phyloP scores from a whole-genome alignment of 2,888 invertebrate genomes.

The Tetramorium bicarinatum region DNA sequence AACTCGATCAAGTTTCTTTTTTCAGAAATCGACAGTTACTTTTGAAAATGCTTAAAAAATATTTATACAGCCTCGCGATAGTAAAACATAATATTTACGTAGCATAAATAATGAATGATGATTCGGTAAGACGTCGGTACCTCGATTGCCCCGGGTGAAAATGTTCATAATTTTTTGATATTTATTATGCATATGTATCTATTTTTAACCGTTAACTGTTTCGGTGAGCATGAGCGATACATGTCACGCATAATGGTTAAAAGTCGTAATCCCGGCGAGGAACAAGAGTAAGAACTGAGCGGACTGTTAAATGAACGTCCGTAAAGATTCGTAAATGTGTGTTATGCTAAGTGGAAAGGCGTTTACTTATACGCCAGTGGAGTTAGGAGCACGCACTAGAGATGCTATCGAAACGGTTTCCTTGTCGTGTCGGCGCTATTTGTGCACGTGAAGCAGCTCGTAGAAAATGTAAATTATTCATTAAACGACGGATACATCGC shows the following conservation, averaged over 20 bases:
- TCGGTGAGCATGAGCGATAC: constrained; percentile 20
- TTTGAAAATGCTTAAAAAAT: constrained; percentile 67
- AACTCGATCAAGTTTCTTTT: constrained; percentile 23
- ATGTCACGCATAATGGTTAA: constrained; percentile 40
- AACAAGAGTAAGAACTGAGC: constrained; percentile 42
- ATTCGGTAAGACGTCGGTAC: neutral
- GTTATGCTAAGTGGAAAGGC: constrained; percentile 64
- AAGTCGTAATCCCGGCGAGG: constrained; percentile 29
- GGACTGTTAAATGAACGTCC: constrained; percentile 39
- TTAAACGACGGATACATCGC: constrained; percentile 62
- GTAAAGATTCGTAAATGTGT: constrained; percentile 60
- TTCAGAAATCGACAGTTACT: constrained; percentile 33
- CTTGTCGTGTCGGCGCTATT: constrained; percentile 61
- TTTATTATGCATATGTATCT: neutral
- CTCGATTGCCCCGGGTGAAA: neutral
- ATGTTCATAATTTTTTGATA: neutral
- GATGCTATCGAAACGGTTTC: constrained; percentile 74
- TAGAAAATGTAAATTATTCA: constrained; percentile 80
- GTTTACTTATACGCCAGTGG: constrained; percentile 50
- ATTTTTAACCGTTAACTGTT: constrained; percentile 6
- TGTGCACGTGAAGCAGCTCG: constrained; percentile 56
- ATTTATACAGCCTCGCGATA: constrained; percentile 65
- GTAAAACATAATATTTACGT: constrained; percentile 43
- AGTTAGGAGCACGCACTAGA: constrained; percentile 56
- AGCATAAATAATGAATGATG: neutral